A percentile compares a stretch with the other conserved stretches of the same genome.
Evolutionary conservation across 2,888 invertebrate species (phyloP).

Genomic region (Lochmaea capreae): DNA sequence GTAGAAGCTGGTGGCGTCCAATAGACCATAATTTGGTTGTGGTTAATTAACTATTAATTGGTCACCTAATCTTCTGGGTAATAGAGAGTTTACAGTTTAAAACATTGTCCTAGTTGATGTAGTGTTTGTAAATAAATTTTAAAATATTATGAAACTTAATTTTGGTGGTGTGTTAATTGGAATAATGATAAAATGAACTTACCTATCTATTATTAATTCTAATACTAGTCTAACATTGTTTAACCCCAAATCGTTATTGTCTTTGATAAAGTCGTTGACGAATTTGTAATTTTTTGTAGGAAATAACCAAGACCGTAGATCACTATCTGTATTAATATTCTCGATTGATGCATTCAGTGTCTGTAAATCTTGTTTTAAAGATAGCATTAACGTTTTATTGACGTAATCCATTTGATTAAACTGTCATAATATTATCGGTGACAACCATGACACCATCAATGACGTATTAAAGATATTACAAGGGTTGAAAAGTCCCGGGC

Average conservation of each 20-base stretch:
- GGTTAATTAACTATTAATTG: no score
- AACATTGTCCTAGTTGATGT: no score
- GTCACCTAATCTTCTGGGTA: no score
- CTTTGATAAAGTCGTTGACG: conserved; percentile 39
- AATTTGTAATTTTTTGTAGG: conserved; percentile 47
- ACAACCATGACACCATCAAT: no score
- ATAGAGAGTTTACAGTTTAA: no score
- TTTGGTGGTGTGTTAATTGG: no score
- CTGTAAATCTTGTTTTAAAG: conserved; percentile 47
- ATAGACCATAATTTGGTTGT: no score
- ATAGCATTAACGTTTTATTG: conserved; percentile 44
- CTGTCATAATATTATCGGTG: conserved; percentile 6
- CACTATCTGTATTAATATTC: conserved; percentile 30
- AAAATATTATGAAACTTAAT: no score
- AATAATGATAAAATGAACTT: conserved; percentile 8
- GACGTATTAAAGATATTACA: no score
- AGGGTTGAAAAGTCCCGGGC: no score
- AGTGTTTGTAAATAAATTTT: no score
- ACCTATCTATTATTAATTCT: conserved; percentile 49
- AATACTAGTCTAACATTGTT: conserved; percentile 39
- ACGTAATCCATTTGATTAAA: conserved; percentile 40
- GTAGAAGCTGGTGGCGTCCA: no score
- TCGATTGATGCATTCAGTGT: conserved; percentile 42
- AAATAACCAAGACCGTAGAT: conserved; percentile 49
- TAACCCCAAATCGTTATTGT: conserved; percentile 31